Percentiles rank a stretch among this genome's conserved stretches.
Conservation (phyloP, 2,888 invertebrate genomes). For the Dioctria linearis region DNA sequence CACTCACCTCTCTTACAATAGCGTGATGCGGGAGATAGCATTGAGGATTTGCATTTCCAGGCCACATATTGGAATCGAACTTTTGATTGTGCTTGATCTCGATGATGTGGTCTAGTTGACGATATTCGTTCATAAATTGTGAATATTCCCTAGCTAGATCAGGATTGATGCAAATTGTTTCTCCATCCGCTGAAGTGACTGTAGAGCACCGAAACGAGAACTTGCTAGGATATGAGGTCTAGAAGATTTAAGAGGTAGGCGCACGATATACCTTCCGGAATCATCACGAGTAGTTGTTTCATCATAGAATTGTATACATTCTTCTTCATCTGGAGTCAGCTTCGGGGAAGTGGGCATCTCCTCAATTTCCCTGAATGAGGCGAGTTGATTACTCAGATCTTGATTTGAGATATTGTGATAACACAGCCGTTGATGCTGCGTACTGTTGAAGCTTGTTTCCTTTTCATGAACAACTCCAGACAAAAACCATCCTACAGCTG, state of each 20-base stretch:
- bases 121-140: constrained; percentile 2
- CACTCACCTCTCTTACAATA: neutral
- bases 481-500: neutral
- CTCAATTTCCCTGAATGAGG: constrained; percentile 16
- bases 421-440: neutral
- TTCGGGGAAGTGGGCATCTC: neutral
- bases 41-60: neutral
- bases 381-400: neutral
- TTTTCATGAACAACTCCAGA: neutral
- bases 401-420: neutral
- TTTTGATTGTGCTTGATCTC: too few relatives aligned
- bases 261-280: neutral
- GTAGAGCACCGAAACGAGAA: neutral
- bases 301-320: neutral
- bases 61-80: neutral
- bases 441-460: too few relatives aligned
- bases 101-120: neutral
- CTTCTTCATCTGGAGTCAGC: neutral
- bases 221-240: too few relatives aligned
- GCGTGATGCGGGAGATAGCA: constrained; percentile 10
- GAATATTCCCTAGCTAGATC: neutral
- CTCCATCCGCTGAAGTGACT: neutral
- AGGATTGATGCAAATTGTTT: neutral
- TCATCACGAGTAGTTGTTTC: neutral
- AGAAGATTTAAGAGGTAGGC: neutral